Conservation (phyloP, 2,113 vertebrate species). For the Phalacrocorax aristotelis region DNA sequence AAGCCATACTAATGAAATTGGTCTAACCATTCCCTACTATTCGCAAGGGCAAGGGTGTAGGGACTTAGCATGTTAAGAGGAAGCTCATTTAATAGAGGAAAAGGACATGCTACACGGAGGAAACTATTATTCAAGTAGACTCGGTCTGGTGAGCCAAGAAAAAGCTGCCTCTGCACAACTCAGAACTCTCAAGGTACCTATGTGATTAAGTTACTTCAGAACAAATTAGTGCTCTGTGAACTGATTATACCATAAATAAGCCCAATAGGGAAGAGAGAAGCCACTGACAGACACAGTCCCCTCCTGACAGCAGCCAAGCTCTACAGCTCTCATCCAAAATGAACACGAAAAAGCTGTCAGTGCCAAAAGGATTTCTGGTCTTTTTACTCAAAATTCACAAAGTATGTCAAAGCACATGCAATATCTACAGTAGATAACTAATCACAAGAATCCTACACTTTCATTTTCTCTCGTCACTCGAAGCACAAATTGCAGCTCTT, state of each 20-base stretch:
- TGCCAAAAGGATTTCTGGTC: neutral
- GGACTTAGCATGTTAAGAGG: neutral
- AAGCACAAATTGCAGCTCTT: slow-evolving; percentile 44
- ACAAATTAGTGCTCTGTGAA: slow-evolving; percentile 21
- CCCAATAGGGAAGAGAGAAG: neutral
- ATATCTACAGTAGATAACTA: neutral
- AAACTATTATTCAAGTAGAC: neutral
- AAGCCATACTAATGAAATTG: neutral
- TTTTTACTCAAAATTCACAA: neutral
- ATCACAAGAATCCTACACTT: slow-evolving; percentile 6
- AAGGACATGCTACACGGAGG: neutral
- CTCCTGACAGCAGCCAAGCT: neutral
- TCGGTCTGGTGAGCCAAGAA: neutral
- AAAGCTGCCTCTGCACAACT: slow-evolving; percentile 5
- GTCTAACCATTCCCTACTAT: neutral
- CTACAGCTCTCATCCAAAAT: neutral
- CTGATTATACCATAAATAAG: slow-evolving; percentile 26
- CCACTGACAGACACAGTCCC: neutral
- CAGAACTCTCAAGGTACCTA: neutral
- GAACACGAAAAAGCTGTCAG: neutral
- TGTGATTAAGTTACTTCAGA: slow-evolving; percentile 33
- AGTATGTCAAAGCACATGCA: neutral
- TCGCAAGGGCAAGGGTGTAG: neutral
- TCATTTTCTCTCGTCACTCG: slow-evolving; percentile 31
- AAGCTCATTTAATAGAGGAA: neutral